Base-by-base conservation (phyloP, 1,140 invertebrate genomes). In the Microplitis demolitor region DNA sequence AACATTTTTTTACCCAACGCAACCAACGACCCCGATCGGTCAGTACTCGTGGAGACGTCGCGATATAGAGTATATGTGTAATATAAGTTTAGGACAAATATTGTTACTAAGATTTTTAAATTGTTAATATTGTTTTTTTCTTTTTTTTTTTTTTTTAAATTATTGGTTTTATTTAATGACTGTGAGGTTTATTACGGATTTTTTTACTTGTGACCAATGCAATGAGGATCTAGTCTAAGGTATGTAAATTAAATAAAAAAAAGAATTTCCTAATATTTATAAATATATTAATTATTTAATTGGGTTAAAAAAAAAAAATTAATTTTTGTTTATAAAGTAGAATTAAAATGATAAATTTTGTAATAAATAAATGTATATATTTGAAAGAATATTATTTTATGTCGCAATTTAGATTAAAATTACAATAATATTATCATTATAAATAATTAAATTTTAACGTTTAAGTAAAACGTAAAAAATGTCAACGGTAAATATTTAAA, bases 211-310 rank as follows among this genome's bases (percentile, higher is more conserved):
- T 67, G 31, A 24, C 11, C 66, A 54, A 50, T 67, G 51, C 50
- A 53, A 67, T 67, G 66, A 54, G 66, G 66, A 67, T 67, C 45
- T 67, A 67, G 50, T 67, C 51, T 31, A 35, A 67, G 39, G 45
- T n/a, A 50, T 35, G 62, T 64, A 9, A 63, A 33, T 39, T n/a
- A 9, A 63, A 4, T 8, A 6, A 37, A 35, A 37, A 37, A 63
- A 8, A 33, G 1, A 37, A 11, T 37, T 37, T 35, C 13, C n/a
- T 54, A 54, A 8, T 54, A 54, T 54, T 13, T n/a, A 54, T 54
- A 54, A 54, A 54, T 5, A 54, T n/a, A 4, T 2, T 13, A n/a
- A 11, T 13, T 11, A 13, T n/a, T 54, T 54, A n/a, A 54, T 54
- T 13, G 16, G 4, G 4, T 14, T n/a, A n/a, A 11, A 54, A 13